phyloP scores from a whole-genome alignment of 1,140 invertebrate species.

The Holcopasites calliopsidis region DNA sequence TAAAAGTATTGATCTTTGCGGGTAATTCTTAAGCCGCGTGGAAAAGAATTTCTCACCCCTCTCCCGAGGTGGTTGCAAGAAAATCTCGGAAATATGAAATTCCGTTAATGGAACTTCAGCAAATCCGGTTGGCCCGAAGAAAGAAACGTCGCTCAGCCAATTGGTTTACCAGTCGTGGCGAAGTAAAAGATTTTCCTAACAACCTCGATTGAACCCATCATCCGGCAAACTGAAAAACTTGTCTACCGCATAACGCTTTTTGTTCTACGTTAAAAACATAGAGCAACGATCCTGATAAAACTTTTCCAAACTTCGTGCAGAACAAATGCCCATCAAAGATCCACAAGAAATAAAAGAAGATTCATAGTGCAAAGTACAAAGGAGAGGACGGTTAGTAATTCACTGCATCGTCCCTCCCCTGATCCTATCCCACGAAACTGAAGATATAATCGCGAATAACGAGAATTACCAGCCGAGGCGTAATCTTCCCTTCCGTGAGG shows the following conservation, averaged over 20 bases:
- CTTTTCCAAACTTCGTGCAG: no score
- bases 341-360: no score
- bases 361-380: neutral
- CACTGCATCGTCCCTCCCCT: no score
- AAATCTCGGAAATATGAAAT: slow-evolving; percentile 1
- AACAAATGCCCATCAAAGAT: no score
- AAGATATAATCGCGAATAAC: neutral
- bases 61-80: no score
- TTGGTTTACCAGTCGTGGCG: neutral
- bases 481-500: neutral
- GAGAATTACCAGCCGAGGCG: neutral
- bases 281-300: no score
- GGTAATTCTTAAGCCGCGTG: neutral
- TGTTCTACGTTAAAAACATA: no score
- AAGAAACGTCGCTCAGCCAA: neutral
- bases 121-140: neutral
- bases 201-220: neutral
- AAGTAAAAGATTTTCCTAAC: neutral
- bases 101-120: slow-evolving; percentile 8
- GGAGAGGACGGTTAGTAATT: no score
- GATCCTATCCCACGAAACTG: neutral
- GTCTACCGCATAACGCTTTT: neutral
- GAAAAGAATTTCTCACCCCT: neutral
- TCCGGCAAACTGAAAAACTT: neutral
- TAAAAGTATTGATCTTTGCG: no score